Percentiles rank a stretch among this genome's conserved stretches.
These are phyloP conservation scores for Isotomurus palustris DNA, from an alignment of 2,888 invertebrate species.

Conservation along the genomic window DNA sequence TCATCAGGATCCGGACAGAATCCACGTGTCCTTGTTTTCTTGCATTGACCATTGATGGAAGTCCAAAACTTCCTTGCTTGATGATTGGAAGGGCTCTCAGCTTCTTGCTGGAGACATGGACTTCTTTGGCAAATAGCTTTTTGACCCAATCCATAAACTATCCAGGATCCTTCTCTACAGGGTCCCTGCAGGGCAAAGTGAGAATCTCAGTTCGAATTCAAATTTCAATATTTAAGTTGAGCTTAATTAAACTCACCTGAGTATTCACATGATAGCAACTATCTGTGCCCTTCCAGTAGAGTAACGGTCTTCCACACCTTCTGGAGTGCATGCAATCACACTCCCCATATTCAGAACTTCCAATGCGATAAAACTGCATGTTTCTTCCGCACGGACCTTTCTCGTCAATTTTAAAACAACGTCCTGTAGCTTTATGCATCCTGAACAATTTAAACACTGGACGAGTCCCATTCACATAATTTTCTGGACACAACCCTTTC, in stretches of 20 bases:
- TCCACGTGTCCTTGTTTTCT: conserved; percentile 38
- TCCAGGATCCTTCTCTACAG: conserved; percentile 39
- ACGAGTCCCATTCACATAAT: conserved; percentile 27
- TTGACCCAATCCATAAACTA: conserved; percentile 38
- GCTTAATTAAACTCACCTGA: conserved; percentile 20
- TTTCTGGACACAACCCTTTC: conserved; percentile 30
- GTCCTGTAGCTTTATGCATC: conserved; percentile 26
- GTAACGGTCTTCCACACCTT: conserved; percentile 42
- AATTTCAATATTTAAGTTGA: neutral
- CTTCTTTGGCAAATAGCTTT: conserved; percentile 35
- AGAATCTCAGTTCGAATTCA: neutral
- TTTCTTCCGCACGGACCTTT: conserved; percentile 41
- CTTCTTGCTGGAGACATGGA: conserved; percentile 17
- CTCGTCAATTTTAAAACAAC: conserved; percentile 38
- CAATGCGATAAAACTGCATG: conserved; percentile 38
- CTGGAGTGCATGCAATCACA: conserved; percentile 41
- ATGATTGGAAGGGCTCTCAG: conserved; percentile 32
- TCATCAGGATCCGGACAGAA: conserved; percentile 36
- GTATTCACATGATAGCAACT: conserved; percentile 41
- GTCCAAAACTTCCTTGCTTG: conserved; percentile 38
- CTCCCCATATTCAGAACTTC: conserved; percentile 37
- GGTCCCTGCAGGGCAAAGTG: conserved; percentile 30
- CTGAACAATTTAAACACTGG: conserved; percentile 30
- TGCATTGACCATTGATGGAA: conserved; percentile 36
- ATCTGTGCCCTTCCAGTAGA: conserved; percentile 43